Evolutionary conservation across 1,140 invertebrate genomes (phyloP).

Genomic region (Streblospio benedicti): DNA sequence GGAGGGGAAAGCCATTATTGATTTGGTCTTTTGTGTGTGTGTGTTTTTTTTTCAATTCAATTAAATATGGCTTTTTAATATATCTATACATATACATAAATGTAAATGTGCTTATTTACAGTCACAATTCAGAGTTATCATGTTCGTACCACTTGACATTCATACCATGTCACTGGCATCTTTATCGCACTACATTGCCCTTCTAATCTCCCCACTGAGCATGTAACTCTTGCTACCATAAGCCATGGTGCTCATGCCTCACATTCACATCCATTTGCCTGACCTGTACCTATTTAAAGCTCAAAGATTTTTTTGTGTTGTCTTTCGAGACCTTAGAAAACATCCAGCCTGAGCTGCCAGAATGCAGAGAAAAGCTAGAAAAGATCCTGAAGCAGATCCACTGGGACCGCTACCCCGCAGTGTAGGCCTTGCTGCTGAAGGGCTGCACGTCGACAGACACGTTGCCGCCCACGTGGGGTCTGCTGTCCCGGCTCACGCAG

Average conservation of each 20-base stretch:
- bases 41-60: no score
- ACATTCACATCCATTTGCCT: background rate
- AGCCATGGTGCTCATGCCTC: no score
- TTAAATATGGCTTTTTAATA: no score
- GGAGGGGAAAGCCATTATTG: constrained; percentile 33
- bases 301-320: constrained; percentile 7
- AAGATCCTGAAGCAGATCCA: constrained; percentile 73
- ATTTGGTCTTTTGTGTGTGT: no score
- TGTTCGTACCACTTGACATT: no score
- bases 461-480: constrained; percentile 51
- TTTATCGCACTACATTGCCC: no score
- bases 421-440: constrained; percentile 83
- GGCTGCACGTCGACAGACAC: constrained; percentile 56
- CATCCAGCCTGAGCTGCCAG: constrained; percentile 77
- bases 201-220: no score
- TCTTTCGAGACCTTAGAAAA: constrained; percentile 64
- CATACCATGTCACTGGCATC: no score
- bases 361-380: constrained; percentile 76
- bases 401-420: constrained; percentile 77
- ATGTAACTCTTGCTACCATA: no score
- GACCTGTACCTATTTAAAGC: constrained; percentile 7
- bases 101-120: no score
- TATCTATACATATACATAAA: no score
- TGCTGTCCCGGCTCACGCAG: constrained; percentile 79
- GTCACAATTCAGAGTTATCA: no score